A percentile compares a stretch with the other conserved stretches of the same genome.
These are phyloP conservation scores for Drosophila ironensis DNA, from an alignment of 1,140 invertebrate genomes.

Conservation along the genomic window DNA sequence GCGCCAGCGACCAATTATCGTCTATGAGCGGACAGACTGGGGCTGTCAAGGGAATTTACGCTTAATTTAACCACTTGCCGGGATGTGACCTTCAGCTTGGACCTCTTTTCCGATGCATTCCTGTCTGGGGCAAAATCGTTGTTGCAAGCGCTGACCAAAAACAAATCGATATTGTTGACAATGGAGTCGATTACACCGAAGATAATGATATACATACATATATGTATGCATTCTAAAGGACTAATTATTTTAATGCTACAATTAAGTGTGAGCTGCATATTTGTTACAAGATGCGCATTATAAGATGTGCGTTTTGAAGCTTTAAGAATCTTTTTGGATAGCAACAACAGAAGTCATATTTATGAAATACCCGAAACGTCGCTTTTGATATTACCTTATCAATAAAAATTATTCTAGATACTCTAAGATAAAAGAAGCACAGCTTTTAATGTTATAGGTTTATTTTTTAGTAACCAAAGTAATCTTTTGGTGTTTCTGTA, in stretches of 20 bases:
- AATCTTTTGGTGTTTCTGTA: too few species aligned
- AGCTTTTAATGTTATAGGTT: too few species aligned
- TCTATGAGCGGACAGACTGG: constrained; percentile 50
- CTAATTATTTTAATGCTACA: neutral
- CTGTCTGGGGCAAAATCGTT: neutral
- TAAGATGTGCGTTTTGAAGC: too few species aligned
- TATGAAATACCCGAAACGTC: neutral
- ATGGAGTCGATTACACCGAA: neutral
- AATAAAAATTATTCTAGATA: too few species aligned
- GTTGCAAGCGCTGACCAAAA: constrained; percentile 10
- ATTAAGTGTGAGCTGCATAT: neutral
- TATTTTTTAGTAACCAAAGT: too few species aligned
- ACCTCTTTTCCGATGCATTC: constrained; percentile 23
- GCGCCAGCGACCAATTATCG: constrained; percentile 69
- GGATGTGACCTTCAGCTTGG: neutral
- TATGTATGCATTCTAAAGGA: constrained; percentile 17
- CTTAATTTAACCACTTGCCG: constrained; percentile 25
- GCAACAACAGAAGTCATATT: neutral
- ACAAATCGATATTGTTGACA: neutral
- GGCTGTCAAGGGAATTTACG: constrained; percentile 22
- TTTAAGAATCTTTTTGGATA: neutral
- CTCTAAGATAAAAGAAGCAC: too few species aligned
- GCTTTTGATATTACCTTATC: neutral
- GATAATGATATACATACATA: neutral
- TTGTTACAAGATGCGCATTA: neutral